Evolutionary conservation across 53 echinoderm and acorn worm species (phyloP).

Genomic region (Echinarachnius parma): DNA sequence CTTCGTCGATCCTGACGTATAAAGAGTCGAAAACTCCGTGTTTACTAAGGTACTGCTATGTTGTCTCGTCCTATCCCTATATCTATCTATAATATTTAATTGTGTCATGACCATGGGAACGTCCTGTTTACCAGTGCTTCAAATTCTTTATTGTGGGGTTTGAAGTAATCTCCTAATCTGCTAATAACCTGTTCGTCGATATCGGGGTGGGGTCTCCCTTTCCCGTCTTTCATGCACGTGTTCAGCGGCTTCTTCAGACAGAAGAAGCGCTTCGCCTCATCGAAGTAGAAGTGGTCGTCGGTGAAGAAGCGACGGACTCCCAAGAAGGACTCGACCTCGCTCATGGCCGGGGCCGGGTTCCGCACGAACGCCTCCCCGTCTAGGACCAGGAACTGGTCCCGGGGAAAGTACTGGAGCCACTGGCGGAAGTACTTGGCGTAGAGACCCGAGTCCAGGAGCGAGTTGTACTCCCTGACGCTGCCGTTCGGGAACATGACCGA

Average conservation of each 20-base stretch:
- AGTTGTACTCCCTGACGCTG: constrained; percentile 53
- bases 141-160: constrained; percentile 55
- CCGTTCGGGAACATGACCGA: constrained; percentile 66
- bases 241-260: constrained; percentile 74
- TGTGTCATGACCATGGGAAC: constrained; percentile 53
- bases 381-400: constrained; percentile 60
- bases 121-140: constrained; percentile 42
- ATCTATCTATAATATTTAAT: no score
- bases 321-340: constrained; percentile 64
- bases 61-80: no score
- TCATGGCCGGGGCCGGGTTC: constrained; percentile 57
- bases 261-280: constrained; percentile 72
- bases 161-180: constrained; percentile 52
- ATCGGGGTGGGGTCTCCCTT: constrained; percentile 76
- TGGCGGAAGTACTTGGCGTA: constrained; percentile 61
- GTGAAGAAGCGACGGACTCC: constrained; percentile 69
- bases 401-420: constrained; percentile 63
- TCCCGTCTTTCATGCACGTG: constrained; percentile 64
- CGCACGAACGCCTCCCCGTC: constrained; percentile 69
- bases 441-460: constrained; percentile 64
- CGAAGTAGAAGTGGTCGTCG: constrained; percentile 72
- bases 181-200: constrained; percentile 28
- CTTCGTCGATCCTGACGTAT: constrained; percentile 14
- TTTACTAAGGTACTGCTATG: no score
- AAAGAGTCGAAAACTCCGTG: no score